Percentiles rank a stretch among this genome's conserved stretches.
Conservation (phyloP, 2,797 vertebrate species). For the Tauraco hartlaubi region DNA sequence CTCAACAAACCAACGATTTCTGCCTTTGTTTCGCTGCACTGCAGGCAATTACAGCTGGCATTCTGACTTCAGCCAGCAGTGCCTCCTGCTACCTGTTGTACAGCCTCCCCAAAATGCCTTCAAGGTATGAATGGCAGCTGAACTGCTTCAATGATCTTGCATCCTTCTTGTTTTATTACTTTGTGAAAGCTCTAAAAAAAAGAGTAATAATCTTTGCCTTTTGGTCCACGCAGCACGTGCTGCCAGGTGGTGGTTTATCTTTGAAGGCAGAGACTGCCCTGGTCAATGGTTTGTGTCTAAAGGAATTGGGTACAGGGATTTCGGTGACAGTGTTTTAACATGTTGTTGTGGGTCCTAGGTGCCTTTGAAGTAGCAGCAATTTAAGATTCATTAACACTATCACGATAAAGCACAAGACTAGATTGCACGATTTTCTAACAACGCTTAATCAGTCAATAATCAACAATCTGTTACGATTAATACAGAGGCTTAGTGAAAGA, state of each 20-base stretch:
- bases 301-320: no score
- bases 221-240: neutral
- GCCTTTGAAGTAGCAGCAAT: no score
- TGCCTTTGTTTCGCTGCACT: neutral
- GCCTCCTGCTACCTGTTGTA: neutral
- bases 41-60: neutral
- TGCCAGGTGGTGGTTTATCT: neutral
- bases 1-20: neutral
- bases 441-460: no score
- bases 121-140: neutral
- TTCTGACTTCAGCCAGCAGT: neutral
- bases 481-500: no score
- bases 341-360: no score
- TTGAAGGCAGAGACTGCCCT: neutral
- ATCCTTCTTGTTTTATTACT: neutral
- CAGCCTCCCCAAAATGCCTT: neutral
- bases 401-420: no score
- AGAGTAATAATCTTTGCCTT: neutral
- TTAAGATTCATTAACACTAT: no score
- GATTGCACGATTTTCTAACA: no score
- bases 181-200: neutral
- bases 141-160: neutral
- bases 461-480: no score
- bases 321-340: no score
- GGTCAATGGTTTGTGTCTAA: no score